Base-by-base conservation (phyloP, 2,888 invertebrate species). In the Eledone cirrhosa region DNA sequence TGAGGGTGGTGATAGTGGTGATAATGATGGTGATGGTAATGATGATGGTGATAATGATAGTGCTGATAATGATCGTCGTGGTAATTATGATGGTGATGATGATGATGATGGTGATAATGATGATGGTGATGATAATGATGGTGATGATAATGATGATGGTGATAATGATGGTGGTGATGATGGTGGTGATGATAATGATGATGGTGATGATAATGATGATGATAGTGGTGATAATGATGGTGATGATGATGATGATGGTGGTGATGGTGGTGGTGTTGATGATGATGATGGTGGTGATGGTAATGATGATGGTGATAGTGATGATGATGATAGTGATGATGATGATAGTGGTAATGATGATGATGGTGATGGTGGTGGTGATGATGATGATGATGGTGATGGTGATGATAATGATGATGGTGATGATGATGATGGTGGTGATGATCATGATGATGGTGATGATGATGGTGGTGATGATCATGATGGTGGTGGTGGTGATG, bases 361-460 rank as follows among this genome's bases (percentile, higher is more conserved):
- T 59, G 59, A n/a, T 59, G 59, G 59, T 59, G 59, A 19, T 59
- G 59, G 16, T 59, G n/a, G 16, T 59, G n/a, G 16, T 59, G 59
- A 19, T 59, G 59, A 59, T 59, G 59, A 59, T 59, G n/a, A n/a
- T 59, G 59, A 59, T 59, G 59, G n/a, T 59, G 59, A 59, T 59
- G n/a, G 59, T 59, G 59, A 59, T 59, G 59, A 59, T 59, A 59
- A n/a, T 19, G 59, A 59, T 59, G n/a, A 59, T 59, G n/a, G 59
- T 59, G 59, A 59, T 59, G 16, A 59, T n/a, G n/a, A n/a, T n/a
- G n/a, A n/a, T n/a, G n/a, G n/a, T n/a, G n/a, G n/a, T n/a, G n/a
- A n/a, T n/a, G n/a, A n/a, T n/a, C n/a, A n/a, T n/a, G n/a, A n/a
- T n/a, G n/a, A n/a, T n/a, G n/a, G n/a, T n/a, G n/a, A n/a, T n/a